A percentile compares a stretch with the other conserved stretches of the same genome.
phyloP scores from a whole-genome alignment of 2,888 invertebrate species.

The Ochropleura leucogaster region DNA sequence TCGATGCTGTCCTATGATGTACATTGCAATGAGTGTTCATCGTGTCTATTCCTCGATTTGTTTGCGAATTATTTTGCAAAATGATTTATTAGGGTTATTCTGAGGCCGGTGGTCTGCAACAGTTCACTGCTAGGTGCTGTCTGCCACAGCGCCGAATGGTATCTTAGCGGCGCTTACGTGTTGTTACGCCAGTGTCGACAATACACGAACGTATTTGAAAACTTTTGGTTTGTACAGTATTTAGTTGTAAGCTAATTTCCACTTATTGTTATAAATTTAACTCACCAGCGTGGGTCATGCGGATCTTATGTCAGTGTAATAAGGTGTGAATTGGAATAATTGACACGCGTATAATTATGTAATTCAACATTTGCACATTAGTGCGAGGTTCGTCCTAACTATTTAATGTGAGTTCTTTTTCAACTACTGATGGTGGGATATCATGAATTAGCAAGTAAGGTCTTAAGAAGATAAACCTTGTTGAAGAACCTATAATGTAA shows the following conservation, averaged over 20 bases:
- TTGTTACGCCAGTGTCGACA: slow-evolving; percentile 8
- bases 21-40: neutral
- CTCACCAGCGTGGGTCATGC: neutral
- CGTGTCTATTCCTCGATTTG: neutral
- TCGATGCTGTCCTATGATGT: slow-evolving; percentile 11
- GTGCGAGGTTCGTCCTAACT: neutral
- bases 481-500: slow-evolving; percentile 53
- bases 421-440: slow-evolving; percentile 17
- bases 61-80: slow-evolving; percentile 17
- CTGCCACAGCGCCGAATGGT: neutral
- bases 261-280: slow-evolving; percentile 19
- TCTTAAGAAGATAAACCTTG: slow-evolving; percentile 13
- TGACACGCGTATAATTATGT: neutral
- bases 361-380: slow-evolving; percentile 5
- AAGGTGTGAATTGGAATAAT: slow-evolving; percentile 20
- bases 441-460: slow-evolving; percentile 34
- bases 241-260: slow-evolving; percentile 28
- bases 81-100: slow-evolving; percentile 7
- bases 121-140: neutral
- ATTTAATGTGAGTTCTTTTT: slow-evolving; percentile 9
- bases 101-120: neutral
- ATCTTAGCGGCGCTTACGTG: slow-evolving; percentile 1
- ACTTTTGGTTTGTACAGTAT: slow-evolving; percentile 52
- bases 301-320: slow-evolving; percentile 10
- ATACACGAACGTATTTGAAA: slow-evolving; percentile 3